A percentile compares a stretch with the other conserved stretches of the same genome.
Evolutionary conservation across 2,797 vertebrate species (phyloP).

Genomic region (Agapornis canus): DNA sequence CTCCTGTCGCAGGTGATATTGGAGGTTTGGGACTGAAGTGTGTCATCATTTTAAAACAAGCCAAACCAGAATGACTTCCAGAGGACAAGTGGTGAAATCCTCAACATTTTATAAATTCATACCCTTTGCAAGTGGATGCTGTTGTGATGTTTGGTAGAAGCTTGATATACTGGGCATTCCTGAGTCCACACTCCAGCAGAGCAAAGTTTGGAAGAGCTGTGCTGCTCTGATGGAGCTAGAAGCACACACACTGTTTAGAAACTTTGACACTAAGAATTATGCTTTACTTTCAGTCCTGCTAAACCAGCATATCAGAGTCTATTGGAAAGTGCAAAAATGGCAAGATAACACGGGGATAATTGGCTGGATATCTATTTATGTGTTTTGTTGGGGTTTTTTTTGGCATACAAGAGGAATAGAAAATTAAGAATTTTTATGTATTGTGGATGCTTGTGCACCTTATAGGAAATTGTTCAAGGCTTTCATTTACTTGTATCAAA

Average conservation of each 20-base stretch:
- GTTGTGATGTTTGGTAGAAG: background rate
- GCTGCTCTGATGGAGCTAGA: background rate
- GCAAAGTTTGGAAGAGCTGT: background rate
- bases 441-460: conserved; percentile 52
- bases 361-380: background rate
- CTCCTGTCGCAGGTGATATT: background rate
- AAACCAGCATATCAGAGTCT: background rate
- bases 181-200: background rate
- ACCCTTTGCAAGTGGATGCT: background rate
- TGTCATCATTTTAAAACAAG: background rate
- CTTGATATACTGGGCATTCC: background rate
- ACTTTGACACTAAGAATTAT: background rate
- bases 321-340: background rate
- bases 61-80: background rate
- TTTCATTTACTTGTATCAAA: conserved; percentile 32
- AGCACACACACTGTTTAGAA: background rate
- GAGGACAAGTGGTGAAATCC: background rate
- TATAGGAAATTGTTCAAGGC: conserved; percentile 2
- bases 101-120: background rate
- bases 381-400: background rate
- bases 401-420: background rate
- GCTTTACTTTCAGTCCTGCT: background rate
- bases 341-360: background rate
- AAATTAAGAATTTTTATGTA: background rate
- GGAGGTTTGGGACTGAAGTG: background rate